phyloP scores from a whole-genome alignment of 2,797 vertebrate genomes.

The Chelon auratus region DNA sequence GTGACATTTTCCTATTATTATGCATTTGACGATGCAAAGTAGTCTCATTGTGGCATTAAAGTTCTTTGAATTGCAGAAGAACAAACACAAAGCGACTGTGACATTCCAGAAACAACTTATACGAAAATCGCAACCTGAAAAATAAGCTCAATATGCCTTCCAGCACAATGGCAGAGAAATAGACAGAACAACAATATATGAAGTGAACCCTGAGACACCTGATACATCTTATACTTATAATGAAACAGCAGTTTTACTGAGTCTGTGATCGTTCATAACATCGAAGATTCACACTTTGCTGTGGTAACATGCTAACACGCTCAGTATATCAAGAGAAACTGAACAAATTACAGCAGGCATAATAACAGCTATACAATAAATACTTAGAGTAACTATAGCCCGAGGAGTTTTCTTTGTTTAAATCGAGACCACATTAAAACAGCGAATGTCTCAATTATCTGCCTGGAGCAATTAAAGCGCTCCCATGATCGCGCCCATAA shows the following conservation, averaged over 20 bases:
- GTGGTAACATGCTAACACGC: slow-evolving; percentile 27
- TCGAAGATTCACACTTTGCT: slow-evolving; percentile 7
- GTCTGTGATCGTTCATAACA: slow-evolving; percentile 6
- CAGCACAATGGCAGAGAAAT: neutral
- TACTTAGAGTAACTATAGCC: slow-evolving; percentile 40
- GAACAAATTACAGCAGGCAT: slow-evolving; percentile 42
- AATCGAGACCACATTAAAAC: slow-evolving; percentile 50
- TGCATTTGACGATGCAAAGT: slow-evolving; percentile 6
- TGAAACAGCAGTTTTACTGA: neutral
- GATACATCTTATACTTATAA: neutral
- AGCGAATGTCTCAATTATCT: slow-evolving; percentile 51
- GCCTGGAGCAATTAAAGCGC: slow-evolving; percentile 56
- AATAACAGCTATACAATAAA: slow-evolving; percentile 62
- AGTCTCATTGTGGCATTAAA: neutral
- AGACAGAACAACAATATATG: neutral
- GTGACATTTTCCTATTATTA: too few relatives aligned
- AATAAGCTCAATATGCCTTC: neutral
- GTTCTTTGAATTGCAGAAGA: neutral
- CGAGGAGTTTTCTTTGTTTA: slow-evolving; percentile 49
- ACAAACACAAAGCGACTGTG: slow-evolving; percentile 4
- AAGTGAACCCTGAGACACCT: slow-evolving; percentile 7
- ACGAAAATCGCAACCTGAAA: neutral
- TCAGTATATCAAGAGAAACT: slow-evolving; percentile 19
- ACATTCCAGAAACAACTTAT: slow-evolving; percentile 9
- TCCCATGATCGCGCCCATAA: slow-evolving; percentile 48